Base-by-base conservation (phyloP, 1,140 invertebrate species). In the Drosophila micromelanica region DNA sequence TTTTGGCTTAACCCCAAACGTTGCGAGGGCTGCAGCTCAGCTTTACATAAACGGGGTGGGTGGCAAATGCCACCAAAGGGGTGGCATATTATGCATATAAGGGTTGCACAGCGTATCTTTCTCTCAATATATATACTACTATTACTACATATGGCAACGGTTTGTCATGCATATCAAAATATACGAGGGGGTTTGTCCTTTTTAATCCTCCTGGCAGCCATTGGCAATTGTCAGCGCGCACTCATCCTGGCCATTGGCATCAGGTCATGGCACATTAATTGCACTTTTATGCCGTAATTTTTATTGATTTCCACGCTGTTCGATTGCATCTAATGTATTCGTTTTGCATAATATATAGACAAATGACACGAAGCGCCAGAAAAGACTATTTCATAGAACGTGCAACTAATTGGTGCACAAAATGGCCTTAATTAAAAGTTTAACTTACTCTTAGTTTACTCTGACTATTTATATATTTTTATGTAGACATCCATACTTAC, bases 1-100 rank as follows among this genome's bases (percentile, higher is more conserved):
- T 90, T 90, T 90, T 90, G 52, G 11, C 69, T 87, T 87, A 78
- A 86, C 81, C 75, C 82, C 78, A 81, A 81, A 37, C 30, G 20
- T 45, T 45, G 27, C 42, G 57, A 76, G 73, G 81, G 81, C 52
- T 81, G 68, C 40, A 40, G 15, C 2, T 17, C 56, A 55, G 35
- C 37, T 30, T 55, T 42, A 59, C 51, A 55, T 63, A 55, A 75
- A 75, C 61, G 69, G 85, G 84, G 84, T 89, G 84, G 73, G 60
- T 87, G 70, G 32, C 32, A 35, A 35, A 7, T 63, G 59, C 37
- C 46, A 48, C 62, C 5, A 87, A 86, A 90, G 85, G 85, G 85
- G 86, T 90, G 85, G 80, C 55, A 40, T 23, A 76, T 69, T 85
- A 73, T 85, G 76, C 74, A 80, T 86, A 78, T 63, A 78, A 90